phyloP scores from a whole-genome alignment of 2,113 vertebrate species.

The Perca flavescens region DNA sequence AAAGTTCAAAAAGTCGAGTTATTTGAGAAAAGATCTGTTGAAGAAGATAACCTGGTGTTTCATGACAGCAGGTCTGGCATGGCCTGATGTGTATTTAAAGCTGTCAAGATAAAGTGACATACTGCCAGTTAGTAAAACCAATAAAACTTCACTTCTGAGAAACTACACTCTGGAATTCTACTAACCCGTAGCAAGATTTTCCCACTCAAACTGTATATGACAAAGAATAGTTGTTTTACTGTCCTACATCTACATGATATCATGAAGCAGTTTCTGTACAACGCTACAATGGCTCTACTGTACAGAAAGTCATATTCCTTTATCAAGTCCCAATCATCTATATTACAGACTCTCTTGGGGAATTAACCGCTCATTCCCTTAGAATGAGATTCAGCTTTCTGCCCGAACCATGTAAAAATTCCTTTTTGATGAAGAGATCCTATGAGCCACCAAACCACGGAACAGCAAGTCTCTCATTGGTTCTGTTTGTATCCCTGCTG shows the following conservation, averaged over 20 bases:
- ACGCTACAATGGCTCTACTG: conserved; percentile 62
- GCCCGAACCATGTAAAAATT: conserved; percentile 63
- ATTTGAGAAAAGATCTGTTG: background rate
- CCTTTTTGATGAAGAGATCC: conserved; percentile 68
- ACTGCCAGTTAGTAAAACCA: conserved; percentile 8
- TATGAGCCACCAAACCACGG: conserved; percentile 34
- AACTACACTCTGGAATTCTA: conserved; percentile 18
- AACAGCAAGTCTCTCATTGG: conserved; percentile 54
- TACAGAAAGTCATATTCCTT: conserved; percentile 46
- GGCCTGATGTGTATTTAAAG: conserved; percentile 26
- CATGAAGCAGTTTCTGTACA: conserved; percentile 46
- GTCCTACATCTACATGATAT: conserved; percentile 59
- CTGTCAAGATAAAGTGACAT: conserved; percentile 2
- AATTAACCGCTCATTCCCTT: conserved; percentile 51
- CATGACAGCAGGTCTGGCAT: background rate
- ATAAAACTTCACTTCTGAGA: conserved; percentile 23
- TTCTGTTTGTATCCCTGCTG: conserved; percentile 69
- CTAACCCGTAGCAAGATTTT: conserved; percentile 26
- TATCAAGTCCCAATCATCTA: conserved; percentile 3
- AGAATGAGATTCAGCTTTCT: conserved; percentile 45
- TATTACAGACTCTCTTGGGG: conserved; percentile 42
- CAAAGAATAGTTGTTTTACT: conserved; percentile 61
- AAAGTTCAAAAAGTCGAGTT: background rate
- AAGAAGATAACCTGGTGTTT: background rate
- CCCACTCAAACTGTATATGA: conserved; percentile 33